Conservation (phyloP, 2,113 vertebrate species). For the Dissostichus mawsoni region DNA sequence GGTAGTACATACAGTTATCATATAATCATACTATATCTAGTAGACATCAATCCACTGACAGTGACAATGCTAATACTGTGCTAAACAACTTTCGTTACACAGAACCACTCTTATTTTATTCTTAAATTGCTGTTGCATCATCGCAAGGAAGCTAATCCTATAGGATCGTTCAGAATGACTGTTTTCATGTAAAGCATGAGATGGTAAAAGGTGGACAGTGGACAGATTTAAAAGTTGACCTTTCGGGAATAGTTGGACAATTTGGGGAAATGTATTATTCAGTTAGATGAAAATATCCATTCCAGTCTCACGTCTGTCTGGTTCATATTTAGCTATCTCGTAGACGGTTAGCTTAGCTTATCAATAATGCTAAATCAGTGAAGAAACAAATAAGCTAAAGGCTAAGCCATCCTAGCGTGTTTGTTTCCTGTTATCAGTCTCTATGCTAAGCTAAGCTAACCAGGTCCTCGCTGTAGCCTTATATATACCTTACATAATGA, state of each 20-base stretch:
- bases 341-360: not conserved
- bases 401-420: not conserved
- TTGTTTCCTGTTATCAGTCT: not conserved
- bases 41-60: slow-evolving; percentile 21
- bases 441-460: slow-evolving; percentile 3
- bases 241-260: slow-evolving; percentile 3
- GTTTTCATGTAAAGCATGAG: slow-evolving; percentile 24
- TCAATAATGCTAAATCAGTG: not conserved
- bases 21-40: slow-evolving; percentile 30
- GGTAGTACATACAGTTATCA: slow-evolving; percentile 39
- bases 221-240: not conserved
- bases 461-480: not conserved
- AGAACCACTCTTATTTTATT: slow-evolving; percentile 28
- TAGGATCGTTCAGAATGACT: not conserved
- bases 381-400: not conserved
- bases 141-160: not conserved
- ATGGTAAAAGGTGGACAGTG: not conserved
- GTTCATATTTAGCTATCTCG: not conserved
- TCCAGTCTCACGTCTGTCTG: not conserved
- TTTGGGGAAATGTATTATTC: no score
- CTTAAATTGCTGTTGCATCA: slow-evolving; percentile 19
- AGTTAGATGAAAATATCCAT: not conserved
- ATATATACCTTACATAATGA: not conserved
- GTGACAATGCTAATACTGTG: slow-evolving; percentile 15
- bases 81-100: slow-evolving; percentile 27